A percentile compares a stretch with the other conserved stretches of the same genome.
These are phyloP conservation scores for Phyllostomus discolor DNA, from an alignment of 2,113 vertebrate species.

Conservation along the genomic window DNA sequence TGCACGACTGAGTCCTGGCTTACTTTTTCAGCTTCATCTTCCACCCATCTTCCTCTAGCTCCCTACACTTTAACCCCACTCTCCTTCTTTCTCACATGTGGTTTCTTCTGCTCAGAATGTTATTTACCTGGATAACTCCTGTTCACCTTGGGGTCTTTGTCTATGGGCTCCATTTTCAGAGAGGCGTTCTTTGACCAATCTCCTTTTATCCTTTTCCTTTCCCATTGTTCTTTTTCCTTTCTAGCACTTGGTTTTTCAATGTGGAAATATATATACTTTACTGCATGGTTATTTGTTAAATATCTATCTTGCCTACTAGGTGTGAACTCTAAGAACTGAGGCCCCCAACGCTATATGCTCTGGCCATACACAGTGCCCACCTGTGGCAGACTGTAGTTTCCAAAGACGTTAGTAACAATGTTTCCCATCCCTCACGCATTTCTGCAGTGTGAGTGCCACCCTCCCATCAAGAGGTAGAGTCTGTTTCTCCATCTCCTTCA, in stretches of 20 bases:
- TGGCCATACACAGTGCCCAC: not conserved
- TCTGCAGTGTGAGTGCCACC: not conserved
- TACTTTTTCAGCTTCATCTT: not conserved
- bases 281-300: not conserved
- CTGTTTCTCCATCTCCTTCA: not conserved
- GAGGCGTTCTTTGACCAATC: not conserved
- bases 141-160: not conserved
- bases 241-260: not conserved
- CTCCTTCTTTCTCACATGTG: not conserved
- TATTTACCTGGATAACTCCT: not conserved
- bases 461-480: not conserved
- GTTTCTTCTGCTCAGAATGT: not conserved
- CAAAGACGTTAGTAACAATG: not conserved
- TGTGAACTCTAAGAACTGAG: not conserved
- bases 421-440: accelerated
- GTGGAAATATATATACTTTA: not conserved
- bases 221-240: not conserved
- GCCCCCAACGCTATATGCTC: not conserved
- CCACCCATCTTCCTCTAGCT: not conserved
- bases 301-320: not conserved
- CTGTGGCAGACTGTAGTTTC: not conserved
- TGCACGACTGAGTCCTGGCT: no score
- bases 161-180: not conserved
- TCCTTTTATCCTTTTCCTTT: not conserved
- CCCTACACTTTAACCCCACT: not conserved